Conservation (phyloP, 2,113 vertebrate genomes). For the Oncorhynchus kisutch region DNA sequence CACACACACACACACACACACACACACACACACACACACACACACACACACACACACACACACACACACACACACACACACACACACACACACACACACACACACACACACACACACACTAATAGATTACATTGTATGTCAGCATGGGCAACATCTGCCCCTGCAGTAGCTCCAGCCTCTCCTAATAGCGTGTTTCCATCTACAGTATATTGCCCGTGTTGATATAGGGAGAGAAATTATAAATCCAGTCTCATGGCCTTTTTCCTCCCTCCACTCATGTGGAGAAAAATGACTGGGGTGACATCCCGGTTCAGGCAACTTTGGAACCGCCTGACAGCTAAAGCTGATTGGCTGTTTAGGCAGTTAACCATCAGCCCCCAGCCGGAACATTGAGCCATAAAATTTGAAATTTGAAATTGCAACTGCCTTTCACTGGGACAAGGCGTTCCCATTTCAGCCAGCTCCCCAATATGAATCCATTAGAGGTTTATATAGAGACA, state of each 20-base stretch:
- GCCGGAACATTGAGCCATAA: conserved; percentile 34
- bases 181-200: conserved; percentile 55
- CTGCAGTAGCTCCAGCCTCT: conserved; percentile 19
- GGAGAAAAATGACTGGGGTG: neutral
- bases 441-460: neutral
- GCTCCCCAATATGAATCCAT: conserved; percentile 21
- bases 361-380: conserved; percentile 25
- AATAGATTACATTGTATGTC: neutral
- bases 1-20: neutral
- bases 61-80: neutral
- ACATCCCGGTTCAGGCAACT: conserved; percentile 31
- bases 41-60: conserved; percentile 8
- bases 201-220: conserved; percentile 58
- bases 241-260: conserved; percentile 53
- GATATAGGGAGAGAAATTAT: conserved; percentile 46
- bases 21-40: conserved; percentile 5
- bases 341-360: conserved; percentile 29
- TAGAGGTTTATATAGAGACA: conserved; percentile 15
- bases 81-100: conserved; percentile 7
- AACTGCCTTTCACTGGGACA: conserved; percentile 7
- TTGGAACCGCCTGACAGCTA: conserved; percentile 17
- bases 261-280: conserved; percentile 31
- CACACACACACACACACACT: neutral
- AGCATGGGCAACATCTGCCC: conserved; percentile 9
- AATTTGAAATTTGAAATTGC: conserved; percentile 40